Conservation (phyloP, 2,113 vertebrate species). For the Ranitomeya variabilis region DNA sequence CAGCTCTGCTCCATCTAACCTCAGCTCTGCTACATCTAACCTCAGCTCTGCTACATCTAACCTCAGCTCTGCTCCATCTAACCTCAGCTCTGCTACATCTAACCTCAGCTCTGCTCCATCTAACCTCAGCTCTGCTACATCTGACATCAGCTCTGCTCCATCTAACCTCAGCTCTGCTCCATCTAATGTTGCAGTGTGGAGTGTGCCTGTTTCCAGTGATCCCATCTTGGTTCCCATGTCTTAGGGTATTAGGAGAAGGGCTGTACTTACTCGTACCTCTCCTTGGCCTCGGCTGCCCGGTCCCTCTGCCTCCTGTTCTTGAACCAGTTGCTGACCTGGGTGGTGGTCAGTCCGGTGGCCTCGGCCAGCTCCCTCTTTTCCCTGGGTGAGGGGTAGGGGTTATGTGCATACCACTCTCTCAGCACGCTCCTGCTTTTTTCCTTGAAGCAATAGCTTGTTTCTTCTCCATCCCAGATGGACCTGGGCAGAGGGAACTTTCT, state of each 20-base stretch:
- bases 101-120: no score
- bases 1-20: background rate
- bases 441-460: slow-evolving; percentile 93
- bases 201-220: background rate
- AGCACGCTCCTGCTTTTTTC: slow-evolving; percentile 88
- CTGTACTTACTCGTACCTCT: slow-evolving; percentile 80
- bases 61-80: background rate
- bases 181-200: background rate
- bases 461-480: slow-evolving; percentile 91
- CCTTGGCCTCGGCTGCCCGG: slow-evolving; percentile 89
- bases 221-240: background rate
- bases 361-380: slow-evolving; percentile 91
- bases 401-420: slow-evolving; percentile 92
- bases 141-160: background rate
- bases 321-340: slow-evolving; percentile 97
- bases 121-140: background rate
- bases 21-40: background rate
- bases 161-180: background rate
- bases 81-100: no score
- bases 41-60: background rate
- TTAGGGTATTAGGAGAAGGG: background rate
- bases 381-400: slow-evolving; percentile 89
- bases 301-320: slow-evolving; percentile 90
- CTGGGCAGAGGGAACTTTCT: slow-evolving; percentile 89
- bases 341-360: slow-evolving; percentile 90